Evolutionary conservation across 1,140 invertebrate genomes (phyloP).

Genomic region (Globodera rostochiensis): DNA sequence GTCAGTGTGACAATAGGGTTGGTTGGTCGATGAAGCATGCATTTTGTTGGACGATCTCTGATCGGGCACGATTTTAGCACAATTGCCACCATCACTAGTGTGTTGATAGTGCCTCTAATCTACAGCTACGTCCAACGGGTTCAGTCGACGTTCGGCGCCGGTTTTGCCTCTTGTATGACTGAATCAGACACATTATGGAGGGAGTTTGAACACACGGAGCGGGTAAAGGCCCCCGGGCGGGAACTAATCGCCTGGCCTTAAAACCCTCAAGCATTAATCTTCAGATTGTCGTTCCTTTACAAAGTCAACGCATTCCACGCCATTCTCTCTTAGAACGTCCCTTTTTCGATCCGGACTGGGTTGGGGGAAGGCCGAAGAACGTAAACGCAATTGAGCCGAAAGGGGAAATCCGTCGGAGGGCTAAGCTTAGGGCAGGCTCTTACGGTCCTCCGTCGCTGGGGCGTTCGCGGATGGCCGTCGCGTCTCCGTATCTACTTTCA

Average conservation of each 20-base stretch:
- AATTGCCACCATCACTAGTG: slow-evolving; percentile 1
- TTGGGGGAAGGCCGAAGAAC: not conserved
- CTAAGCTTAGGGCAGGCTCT: not conserved
- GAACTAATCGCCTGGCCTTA: not conserved
- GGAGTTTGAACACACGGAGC: slow-evolving; percentile 12
- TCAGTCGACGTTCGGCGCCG: slow-evolving; percentile 9
- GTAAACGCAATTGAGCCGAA: not conserved
- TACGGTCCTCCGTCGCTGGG: not conserved
- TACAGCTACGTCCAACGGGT: slow-evolving; percentile 15
- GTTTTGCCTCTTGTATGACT: slow-evolving; percentile 4
- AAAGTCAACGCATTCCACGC: not conserved
- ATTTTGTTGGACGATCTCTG: not conserved
- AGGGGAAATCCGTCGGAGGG: not conserved
- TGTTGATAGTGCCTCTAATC: slow-evolving; percentile 14
- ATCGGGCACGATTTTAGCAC: not conserved
- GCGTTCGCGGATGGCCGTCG: not conserved
- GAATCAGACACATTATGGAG: not conserved
- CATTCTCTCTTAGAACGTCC: not conserved
- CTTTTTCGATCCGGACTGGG: not conserved
- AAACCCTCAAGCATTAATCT: not conserved
- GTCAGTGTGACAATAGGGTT: slow-evolving; percentile 21
- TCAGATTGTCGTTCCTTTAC: not conserved
- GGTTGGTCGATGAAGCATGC: not conserved
- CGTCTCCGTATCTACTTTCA: not conserved
- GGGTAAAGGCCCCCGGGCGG: not conserved